A percentile compares a stretch with the other conserved stretches of the same genome.
Evolutionary conservation across 2,888 invertebrate genomes (phyloP).

Genomic region (Oxycera nigricornis): DNA sequence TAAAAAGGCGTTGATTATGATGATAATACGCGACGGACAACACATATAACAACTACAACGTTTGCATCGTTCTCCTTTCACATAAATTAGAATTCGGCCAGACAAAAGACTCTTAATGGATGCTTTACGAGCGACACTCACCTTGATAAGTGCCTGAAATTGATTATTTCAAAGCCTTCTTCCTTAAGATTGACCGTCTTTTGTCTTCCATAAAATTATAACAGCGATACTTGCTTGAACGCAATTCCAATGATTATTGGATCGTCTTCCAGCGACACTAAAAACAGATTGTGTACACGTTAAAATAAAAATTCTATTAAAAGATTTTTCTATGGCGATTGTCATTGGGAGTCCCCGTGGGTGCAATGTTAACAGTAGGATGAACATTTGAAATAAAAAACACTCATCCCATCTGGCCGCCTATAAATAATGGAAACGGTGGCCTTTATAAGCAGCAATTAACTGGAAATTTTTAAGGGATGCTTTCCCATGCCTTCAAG

Average conservation of each 20-base stretch:
- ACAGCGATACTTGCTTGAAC: not conserved
- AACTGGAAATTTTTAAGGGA: not conserved
- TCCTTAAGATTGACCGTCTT: too few relatives aligned
- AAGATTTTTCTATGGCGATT: not conserved
- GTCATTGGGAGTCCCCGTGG: not conserved
- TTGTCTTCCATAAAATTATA: not conserved
- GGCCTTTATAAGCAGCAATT: not conserved
- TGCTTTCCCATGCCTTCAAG: not conserved
- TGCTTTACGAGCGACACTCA: too few relatives aligned
- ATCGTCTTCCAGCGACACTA: not conserved
- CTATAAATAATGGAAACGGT: not conserved
- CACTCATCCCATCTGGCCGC: not conserved
- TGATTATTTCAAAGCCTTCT: too few relatives aligned
- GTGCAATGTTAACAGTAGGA: not conserved
- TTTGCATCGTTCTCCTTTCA: too few relatives aligned
- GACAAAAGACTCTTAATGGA: too few relatives aligned
- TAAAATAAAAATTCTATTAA: not conserved
- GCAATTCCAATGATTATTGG: not conserved
- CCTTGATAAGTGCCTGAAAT: too few relatives aligned
- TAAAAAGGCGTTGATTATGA: too few relatives aligned
- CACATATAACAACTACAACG: too few relatives aligned
- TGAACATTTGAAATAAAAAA: not conserved
- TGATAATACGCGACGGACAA: too few relatives aligned
- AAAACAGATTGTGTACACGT: not conserved
- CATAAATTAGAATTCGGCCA: too few relatives aligned